Conservation (phyloP, 2,113 vertebrate genomes). For the Solenodon paradoxus region DNA sequence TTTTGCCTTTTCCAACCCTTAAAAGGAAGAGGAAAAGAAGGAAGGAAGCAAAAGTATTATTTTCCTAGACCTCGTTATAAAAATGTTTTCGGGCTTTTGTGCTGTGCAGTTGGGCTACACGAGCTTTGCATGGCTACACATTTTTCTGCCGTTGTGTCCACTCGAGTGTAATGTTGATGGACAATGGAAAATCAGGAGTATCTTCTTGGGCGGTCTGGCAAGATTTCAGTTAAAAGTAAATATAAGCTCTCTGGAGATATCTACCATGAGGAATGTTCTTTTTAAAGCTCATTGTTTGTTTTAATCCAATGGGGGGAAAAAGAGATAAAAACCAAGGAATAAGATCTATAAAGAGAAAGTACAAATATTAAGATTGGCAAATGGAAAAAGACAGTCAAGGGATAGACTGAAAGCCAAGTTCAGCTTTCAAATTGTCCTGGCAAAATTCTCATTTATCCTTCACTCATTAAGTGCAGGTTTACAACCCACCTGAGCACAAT, state of each 20-base stretch:
- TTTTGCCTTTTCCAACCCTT: slow-evolving; percentile 11
- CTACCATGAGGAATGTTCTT: slow-evolving; percentile 49
- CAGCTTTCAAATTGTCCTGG: not conserved
- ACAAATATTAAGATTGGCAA: slow-evolving; percentile 62
- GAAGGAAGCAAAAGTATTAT: not conserved
- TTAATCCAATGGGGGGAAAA: slow-evolving; percentile 52
- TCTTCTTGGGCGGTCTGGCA: slow-evolving; percentile 57
- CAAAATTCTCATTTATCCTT: slow-evolving; percentile 1
- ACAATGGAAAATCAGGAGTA: slow-evolving; percentile 26
- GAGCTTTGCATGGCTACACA: not conserved
- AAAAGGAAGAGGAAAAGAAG: not conserved
- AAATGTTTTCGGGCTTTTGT: not conserved
- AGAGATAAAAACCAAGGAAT: slow-evolving; percentile 58
- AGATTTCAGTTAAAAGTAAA: slow-evolving; percentile 58
- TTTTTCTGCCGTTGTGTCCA: not conserved
- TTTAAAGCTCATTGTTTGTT: slow-evolving; percentile 67
- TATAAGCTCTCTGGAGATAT: slow-evolving; percentile 49
- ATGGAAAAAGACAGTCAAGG: slow-evolving; percentile 39
- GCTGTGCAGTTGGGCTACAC: not conserved
- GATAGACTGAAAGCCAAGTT: slow-evolving; percentile 18
- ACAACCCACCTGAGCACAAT: not conserved
- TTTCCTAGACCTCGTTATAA: slow-evolving; percentile 12
- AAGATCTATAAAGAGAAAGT: slow-evolving; percentile 54
- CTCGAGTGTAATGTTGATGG: not conserved
- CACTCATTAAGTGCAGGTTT: not conserved